Base-by-base conservation (phyloP, 1,140 invertebrate species). In the Cyclina sinensis region DNA sequence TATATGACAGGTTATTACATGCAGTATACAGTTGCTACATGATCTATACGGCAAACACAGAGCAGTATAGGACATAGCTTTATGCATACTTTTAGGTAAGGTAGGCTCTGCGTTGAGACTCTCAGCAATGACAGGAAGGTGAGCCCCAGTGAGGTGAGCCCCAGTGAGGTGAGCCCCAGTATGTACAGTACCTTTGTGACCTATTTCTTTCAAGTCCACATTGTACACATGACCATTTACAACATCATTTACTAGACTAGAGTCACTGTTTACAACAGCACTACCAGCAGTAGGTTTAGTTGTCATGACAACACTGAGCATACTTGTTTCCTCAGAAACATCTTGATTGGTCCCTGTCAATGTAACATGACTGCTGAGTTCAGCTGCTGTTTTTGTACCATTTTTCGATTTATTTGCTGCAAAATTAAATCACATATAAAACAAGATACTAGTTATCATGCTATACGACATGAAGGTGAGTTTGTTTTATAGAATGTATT, bases 261-360 rank as follows among this genome's bases (percentile, higher is more conserved):
- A 27, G 18, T 70, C 32, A 39, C 35, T 70, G 27, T 78, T 35
- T 54, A 51, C 74, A 78, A 51, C 46, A 51, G 43, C 27, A 16
- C 11, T 76, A 27, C 73, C 48, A 76, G 11, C 7, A 32, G 74
- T 30, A 24, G 35, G 1, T 51, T 24, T 54, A 54, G 74, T 35
- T 35, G 32, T 30, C 27, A 32, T 78, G 43, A 54, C 74, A 78
- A 78, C 46, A 78, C 35, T 54, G 24, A 78, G 2, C 74, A 30
- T 78, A 78, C 74, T 78, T 51, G 74, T 54, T 78, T 78, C 74
- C 48, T 32, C 54, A 27, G 74, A 78, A 51, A 54, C 74, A 27
- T 32, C 11, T n/a, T 54, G 35, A 30, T 12, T 78, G 74, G 35
- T 37, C 48, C 27, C 46, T 30, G 74, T 32, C 0, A 27, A 1